Percentiles rank a stretch among this genome's conserved stretches.
phyloP scores from a whole-genome alignment of 2,113 vertebrate species.

The Ellobius talpinus region DNA sequence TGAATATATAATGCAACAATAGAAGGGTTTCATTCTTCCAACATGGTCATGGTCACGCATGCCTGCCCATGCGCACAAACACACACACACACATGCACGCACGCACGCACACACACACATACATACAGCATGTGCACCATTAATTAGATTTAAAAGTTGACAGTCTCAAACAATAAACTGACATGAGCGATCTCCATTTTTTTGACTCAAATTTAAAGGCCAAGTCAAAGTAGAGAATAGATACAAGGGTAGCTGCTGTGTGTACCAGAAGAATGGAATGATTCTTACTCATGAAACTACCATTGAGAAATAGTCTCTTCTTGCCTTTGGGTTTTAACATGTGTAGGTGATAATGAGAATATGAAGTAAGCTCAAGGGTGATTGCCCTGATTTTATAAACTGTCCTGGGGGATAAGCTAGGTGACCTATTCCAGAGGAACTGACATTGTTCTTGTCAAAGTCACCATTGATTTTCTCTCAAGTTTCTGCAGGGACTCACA shows the following conservation, averaged over 20 bases:
- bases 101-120: background rate
- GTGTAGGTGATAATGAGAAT: background rate
- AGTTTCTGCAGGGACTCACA: constrained; percentile 67
- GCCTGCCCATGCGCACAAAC: too few species aligned
- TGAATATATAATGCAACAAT: background rate
- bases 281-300: background rate
- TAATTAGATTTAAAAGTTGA: background rate
- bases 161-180: background rate
- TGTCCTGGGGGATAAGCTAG: constrained; percentile 37
- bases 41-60: background rate
- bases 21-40: background rate
- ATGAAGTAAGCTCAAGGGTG: background rate
- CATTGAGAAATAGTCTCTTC: background rate
- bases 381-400: constrained; percentile 59
- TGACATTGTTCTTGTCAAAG: constrained; percentile 74
- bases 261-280: background rate
- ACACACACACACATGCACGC: too few species aligned
- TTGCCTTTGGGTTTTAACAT: background rate
- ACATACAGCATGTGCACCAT: background rate
- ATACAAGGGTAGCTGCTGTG: background rate
- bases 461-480: constrained; percentile 79
- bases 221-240: background rate
- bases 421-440: constrained; percentile 63
- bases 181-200: background rate
- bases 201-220: background rate